These are phyloP conservation scores for Hydrozoanthus tunicans DNA, from an alignment of 64 coral and sea anemone genomes.

Conservation along the genomic window DNA sequence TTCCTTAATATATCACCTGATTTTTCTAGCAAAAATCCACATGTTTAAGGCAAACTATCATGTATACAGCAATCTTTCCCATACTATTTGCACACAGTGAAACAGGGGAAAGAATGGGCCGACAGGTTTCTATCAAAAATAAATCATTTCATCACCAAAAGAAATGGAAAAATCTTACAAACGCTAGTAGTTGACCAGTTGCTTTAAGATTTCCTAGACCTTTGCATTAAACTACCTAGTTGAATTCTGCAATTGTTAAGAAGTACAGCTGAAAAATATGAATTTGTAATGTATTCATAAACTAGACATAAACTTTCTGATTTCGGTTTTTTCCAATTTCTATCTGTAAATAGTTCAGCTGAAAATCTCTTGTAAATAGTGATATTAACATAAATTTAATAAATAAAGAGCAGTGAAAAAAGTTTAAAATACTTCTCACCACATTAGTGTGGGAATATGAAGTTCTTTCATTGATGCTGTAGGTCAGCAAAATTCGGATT, in stretches of 20 bases:
- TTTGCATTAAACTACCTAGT: background rate
- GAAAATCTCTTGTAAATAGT: too few relatives aligned
- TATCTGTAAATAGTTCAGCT: too few relatives aligned
- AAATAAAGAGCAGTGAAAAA: too few relatives aligned
- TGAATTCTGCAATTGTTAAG: background rate
- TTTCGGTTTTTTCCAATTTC: too few relatives aligned
- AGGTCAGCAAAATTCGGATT: too few relatives aligned
- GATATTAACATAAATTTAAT: too few relatives aligned
- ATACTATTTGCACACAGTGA: background rate
- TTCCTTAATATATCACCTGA: background rate
- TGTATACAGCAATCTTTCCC: background rate
- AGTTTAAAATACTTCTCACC: too few relatives aligned
- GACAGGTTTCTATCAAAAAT: background rate
- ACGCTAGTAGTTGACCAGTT: background rate
- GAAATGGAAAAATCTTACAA: background rate
- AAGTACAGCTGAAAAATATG: too few relatives aligned
- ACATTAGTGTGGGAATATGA: too few relatives aligned
- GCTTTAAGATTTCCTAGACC: conserved; percentile 3
- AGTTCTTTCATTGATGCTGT: too few relatives aligned
- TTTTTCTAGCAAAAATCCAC: background rate
- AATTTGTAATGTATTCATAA: too few relatives aligned
- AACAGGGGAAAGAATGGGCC: background rate
- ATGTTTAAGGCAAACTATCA: background rate
- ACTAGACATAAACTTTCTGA: too few relatives aligned
- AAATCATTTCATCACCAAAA: conserved; percentile 2